Conservation (phyloP, 2,113 vertebrate genomes). For the Aythya baeri region DNA sequence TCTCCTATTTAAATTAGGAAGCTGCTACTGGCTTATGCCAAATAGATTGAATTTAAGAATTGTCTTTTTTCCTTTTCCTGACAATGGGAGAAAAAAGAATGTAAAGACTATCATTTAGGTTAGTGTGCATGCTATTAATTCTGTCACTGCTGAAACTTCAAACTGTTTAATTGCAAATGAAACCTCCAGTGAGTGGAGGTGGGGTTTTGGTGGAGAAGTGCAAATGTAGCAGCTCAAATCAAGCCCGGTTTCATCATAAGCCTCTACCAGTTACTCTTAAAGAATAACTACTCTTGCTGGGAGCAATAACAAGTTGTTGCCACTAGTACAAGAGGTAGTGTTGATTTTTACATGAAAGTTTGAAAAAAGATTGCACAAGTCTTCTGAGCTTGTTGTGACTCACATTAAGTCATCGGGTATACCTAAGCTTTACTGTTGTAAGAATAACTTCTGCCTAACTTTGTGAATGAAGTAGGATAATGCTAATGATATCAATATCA, state of each 20-base stretch:
- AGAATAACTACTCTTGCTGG: neutral
- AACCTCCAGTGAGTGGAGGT: neutral
- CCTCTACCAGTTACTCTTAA: neutral
- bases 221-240: neutral
- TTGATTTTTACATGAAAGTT: neutral
- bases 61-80: neutral
- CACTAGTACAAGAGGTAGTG: neutral
- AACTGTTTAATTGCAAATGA: conserved; percentile 9
- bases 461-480: neutral
- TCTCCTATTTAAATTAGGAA: neutral
- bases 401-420: neutral
- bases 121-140: neutral
- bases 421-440: neutral
- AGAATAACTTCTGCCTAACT: neutral
- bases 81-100: neutral
- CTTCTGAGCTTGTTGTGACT: neutral
- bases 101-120: neutral
- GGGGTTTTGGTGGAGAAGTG: neutral
- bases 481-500: neutral
- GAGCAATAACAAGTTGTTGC: neutral
- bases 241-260: neutral
- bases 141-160: neutral
- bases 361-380: neutral
- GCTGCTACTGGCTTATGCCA: neutral
- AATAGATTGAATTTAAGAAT: neutral